Evolutionary conservation across 2,888 invertebrate genomes (phyloP), one percentile per base, ranked within the genome.

Genomic region (Alloscopus bannaensis): DNA sequence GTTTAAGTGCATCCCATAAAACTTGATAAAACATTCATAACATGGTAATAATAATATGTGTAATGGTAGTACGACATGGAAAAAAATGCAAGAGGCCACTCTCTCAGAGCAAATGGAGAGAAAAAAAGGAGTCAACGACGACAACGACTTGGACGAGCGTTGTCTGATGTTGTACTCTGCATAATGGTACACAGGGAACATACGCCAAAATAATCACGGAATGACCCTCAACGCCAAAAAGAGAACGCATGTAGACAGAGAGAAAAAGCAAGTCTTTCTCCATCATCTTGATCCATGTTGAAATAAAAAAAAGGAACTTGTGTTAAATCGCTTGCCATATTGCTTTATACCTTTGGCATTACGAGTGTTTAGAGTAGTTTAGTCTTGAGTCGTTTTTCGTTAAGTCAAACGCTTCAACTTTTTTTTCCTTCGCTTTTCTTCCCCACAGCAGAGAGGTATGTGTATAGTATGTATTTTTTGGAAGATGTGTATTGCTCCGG

Each of bases 1-100:
- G 80, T 80, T 80, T 80, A 80, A 80, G 75, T 80, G 80, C 70
- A 75, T 69, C 80, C 59, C 80, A 75, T 80, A 80, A 80, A 80
- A 80, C 65, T 73, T 75, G 75, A 80, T 75, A 75, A 80, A 75
- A 80, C 73, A 80, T 69, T 75, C 70, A 75, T 73, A 80, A 80
- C 80, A 80, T 36, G 75, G 70, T 60, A 70, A 80, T 80, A 80
- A 75, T 75, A 75, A 80, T 80, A 80, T 65, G 71, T 79, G 73
- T 80, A 80, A 73, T 80, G 69, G 73, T 45, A 62, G 66, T 65
- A 31, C 6, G 40, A 71, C 78, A 71, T 78, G 68, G 59, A 69
- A 76, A 73, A n/a, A 76, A 59, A 66, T 66, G 50, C 66, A 60
- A 40, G 36, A 72, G 60, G 36, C n/a, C 28, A 59, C n/a, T n/a